Conservation (phyloP, 2,797 vertebrate genomes). For the Pseudomugil tenellus region DNA sequence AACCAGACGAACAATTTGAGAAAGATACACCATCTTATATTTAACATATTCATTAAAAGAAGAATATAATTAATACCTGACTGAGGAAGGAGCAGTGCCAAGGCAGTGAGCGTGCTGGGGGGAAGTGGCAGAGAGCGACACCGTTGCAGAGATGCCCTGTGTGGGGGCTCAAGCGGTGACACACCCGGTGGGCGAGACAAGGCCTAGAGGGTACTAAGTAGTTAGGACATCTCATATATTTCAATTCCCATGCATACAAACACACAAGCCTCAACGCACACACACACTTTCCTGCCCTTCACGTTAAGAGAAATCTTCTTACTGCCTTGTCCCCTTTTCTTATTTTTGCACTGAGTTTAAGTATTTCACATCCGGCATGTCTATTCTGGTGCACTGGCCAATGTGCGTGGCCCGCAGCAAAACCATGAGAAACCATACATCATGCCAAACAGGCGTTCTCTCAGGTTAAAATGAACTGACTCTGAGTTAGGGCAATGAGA, state of each 20-base stretch:
- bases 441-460: constrained; percentile 69
- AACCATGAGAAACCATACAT: constrained; percentile 72
- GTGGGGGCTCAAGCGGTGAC: constrained; percentile 83
- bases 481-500: constrained; percentile 77
- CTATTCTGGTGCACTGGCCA: constrained; percentile 67
- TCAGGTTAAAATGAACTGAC: constrained; percentile 74
- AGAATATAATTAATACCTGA: constrained; percentile 71
- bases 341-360: constrained; percentile 50
- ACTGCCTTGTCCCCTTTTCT: constrained; percentile 43
- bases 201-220: constrained; percentile 81
- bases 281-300: constrained; percentile 46
- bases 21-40: neutral
- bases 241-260: constrained; percentile 29
- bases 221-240: constrained; percentile 67
- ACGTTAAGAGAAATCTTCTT: constrained; percentile 35
- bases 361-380: constrained; percentile 65
- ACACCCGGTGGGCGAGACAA: constrained; percentile 83
- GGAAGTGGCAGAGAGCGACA: constrained; percentile 87
- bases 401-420: constrained; percentile 65
- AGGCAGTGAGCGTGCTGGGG: constrained; percentile 83
- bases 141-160: constrained; percentile 87
- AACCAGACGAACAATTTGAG: constrained; percentile 3
- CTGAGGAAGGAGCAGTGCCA: constrained; percentile 76
- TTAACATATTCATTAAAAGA: constrained; percentile 8
- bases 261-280: constrained; percentile 40